phyloP scores from a whole-genome alignment of 2,888 invertebrate genomes.

The Actias luna region DNA sequence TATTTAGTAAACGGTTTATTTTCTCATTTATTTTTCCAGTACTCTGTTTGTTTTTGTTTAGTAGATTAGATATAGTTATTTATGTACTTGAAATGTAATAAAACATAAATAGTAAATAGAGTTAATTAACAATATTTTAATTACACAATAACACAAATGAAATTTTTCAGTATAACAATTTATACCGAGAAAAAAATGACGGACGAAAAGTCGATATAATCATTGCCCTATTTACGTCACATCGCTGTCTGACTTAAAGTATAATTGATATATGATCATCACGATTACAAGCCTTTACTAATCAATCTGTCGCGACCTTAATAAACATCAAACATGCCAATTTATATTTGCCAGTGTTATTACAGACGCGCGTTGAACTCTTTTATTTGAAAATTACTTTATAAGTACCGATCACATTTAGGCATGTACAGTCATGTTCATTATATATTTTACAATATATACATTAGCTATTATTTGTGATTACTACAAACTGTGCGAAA shows the following conservation, averaged over 20 bases:
- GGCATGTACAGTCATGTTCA: not conserved
- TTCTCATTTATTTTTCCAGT: too few relatives aligned
- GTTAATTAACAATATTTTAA: too few relatives aligned
- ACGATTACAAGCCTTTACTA: not conserved
- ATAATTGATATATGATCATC: slow-evolving; percentile 16
- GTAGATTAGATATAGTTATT: too few relatives aligned
- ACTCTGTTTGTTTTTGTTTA: too few relatives aligned
- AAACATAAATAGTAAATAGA: too few relatives aligned
- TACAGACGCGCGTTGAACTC: slow-evolving; percentile 17
- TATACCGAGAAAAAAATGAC: not conserved
- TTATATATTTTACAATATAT: not conserved
- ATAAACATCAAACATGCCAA: slow-evolving; percentile 1
- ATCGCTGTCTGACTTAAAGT: slow-evolving; percentile 23
- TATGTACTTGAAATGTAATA: too few relatives aligned
- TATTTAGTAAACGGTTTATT: too few relatives aligned
- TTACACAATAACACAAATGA: too few relatives aligned
- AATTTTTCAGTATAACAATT: not conserved
- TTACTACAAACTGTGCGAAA: not conserved
- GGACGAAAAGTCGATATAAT: not conserved
- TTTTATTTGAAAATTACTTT: slow-evolving; percentile 7
- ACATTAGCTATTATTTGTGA: not conserved
- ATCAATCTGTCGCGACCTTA: slow-evolving; percentile 9
- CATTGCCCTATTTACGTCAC: slow-evolving; percentile 25
- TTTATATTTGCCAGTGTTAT: not conserved
- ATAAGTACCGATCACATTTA: not conserved